These are phyloP conservation scores for Natator depressus DNA, from an alignment of 2,113 vertebrate species.

Conservation along the genomic window DNA sequence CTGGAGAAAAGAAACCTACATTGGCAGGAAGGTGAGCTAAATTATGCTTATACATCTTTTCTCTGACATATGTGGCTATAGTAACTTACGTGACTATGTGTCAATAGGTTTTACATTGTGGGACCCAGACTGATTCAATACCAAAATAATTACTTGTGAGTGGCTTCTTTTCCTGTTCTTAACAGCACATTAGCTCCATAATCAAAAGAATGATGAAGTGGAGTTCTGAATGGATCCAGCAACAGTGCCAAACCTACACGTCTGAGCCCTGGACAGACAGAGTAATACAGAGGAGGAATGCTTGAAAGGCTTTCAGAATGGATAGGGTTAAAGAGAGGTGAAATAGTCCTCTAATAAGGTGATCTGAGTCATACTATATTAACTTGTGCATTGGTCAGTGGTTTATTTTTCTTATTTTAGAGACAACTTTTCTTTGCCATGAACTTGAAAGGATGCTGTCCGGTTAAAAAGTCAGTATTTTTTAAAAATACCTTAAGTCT, in stretches of 20 bases:
- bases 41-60: not conserved
- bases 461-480: not conserved
- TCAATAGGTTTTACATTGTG: not conserved
- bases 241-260: not conserved
- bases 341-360: not conserved
- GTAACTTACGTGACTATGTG: not conserved
- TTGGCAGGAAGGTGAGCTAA: not conserved
- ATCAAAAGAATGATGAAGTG: not conserved
- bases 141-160: not conserved
- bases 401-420: not conserved
- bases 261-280: not conserved
- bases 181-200: not conserved
- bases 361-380: not conserved
- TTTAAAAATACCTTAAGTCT: not conserved
- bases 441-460: not conserved
- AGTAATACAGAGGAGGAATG: not conserved
- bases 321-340: not conserved
- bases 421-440: not conserved
- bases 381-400: not conserved
- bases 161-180: not conserved
- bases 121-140: not conserved
- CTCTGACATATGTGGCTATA: not conserved
- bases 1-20: not conserved
- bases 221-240: not conserved
- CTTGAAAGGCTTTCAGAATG: accelerated